These are phyloP conservation scores for Euzetes globulus DNA, from an alignment of 2,888 invertebrate genomes.

Conservation along the genomic window DNA sequence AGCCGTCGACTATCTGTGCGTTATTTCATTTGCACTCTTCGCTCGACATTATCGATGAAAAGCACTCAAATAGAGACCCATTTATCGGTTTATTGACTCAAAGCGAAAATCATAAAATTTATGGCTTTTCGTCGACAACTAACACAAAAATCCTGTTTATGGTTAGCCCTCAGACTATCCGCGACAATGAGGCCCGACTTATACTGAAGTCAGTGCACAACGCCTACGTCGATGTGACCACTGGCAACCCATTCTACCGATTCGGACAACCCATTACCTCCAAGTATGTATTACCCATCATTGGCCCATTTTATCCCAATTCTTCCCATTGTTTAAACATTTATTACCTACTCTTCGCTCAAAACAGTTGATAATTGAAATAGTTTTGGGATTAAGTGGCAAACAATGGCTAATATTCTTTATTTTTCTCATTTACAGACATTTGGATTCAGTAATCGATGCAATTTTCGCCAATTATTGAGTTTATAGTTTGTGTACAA, in stretches of 20 bases:
- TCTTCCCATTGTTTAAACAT: too few relatives aligned
- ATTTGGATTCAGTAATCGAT: constrained; percentile 21
- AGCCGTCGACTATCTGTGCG: constrained; percentile 7
- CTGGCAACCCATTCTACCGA: constrained; percentile 37
- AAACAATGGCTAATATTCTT: background rate
- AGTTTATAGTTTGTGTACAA: background rate
- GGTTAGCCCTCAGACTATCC: constrained; percentile 22
- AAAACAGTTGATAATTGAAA: too few relatives aligned
- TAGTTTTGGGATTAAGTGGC: background rate
- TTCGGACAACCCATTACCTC: constrained; percentile 33
- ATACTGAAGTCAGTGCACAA: constrained; percentile 35
- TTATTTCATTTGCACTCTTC: constrained; percentile 36
- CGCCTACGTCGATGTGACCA: constrained; percentile 35
- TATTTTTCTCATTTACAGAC: background rate
- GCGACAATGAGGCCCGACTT: constrained; percentile 36
- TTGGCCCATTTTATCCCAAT: too few relatives aligned
- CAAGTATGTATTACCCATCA: too few relatives aligned
- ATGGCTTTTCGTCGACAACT: constrained; percentile 36
- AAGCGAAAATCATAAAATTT: constrained; percentile 37
- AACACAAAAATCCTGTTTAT: constrained; percentile 36
- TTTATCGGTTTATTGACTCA: constrained; percentile 36
- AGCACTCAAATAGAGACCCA: constrained; percentile 32
- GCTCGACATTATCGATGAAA: constrained; percentile 38
- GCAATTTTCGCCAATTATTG: background rate
- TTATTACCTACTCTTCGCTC: too few relatives aligned